Evolutionary conservation across 2,888 invertebrate species (phyloP), one percentile per base, ranked within the genome.

Genomic region (Acronicta psi): DNA sequence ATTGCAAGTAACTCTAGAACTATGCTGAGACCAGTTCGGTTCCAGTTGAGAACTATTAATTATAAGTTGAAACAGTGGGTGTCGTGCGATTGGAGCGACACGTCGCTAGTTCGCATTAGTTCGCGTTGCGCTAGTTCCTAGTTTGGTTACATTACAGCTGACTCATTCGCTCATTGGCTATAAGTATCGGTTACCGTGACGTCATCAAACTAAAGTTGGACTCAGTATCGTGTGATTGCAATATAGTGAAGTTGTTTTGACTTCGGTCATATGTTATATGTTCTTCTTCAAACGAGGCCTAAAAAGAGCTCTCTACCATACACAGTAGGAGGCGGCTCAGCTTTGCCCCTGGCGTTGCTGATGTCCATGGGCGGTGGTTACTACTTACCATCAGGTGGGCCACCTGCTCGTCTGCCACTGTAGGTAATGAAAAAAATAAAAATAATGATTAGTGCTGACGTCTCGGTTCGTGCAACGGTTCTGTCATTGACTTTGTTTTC

Each of bases 11-110:
- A 46, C 65, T 65, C 49, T 38, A 47, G 41, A 64, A 69, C 65
- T 69, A 55, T 51, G 46, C 46, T 25, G 16, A 53, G 49, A 62
- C 64, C 47, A 64, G 70, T 68, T 64, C 36, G 13, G 23, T 47
- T 14, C 46, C 37, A 69, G 58, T 68, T 68, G 17, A 20, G 37
- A 70, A 68, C 67, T 68, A 70, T 68, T 68, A 69, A 68, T 68
- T 68, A 64, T 58, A 69, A 69, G 70, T 69, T 68, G 42, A 65
- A 69, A 54, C 51, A 51, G 70, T 70, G 45, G 53, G 46, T 69
- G 70, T 68, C 67, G 37, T 23, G 14, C 54, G 53, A 69, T 58
- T 43, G 70, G 65, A 58, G 41, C 20, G 51, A 54, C 54, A 51
- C 58, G 67, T 70, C 65, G 58, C 58, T 64, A 43, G 55, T 43